Percentiles rank a stretch among this genome's conserved stretches.
phyloP scores from a whole-genome alignment of 2,888 invertebrate species.

The Alloscopus bannaensis region DNA sequence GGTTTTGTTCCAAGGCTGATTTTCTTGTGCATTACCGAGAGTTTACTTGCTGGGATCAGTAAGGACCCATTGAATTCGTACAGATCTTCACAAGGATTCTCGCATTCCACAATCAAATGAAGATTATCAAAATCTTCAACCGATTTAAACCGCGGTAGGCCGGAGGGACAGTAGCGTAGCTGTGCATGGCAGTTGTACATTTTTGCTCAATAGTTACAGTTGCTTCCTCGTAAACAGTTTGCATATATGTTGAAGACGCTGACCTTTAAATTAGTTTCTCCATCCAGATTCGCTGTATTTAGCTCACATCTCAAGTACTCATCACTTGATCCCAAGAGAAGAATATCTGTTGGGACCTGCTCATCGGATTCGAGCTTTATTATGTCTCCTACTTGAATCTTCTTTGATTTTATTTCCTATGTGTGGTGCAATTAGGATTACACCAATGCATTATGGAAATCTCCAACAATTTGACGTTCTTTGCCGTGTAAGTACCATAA shows the following conservation, averaged over 20 bases:
- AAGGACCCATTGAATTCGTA: constrained; percentile 84
- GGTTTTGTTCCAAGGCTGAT: no score
- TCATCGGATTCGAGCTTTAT: constrained; percentile 83
- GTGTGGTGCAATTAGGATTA: no score
- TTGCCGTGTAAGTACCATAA: constrained; percentile 76
- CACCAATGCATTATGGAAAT: no score
- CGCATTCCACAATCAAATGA: constrained; percentile 82
- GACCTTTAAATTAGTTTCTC: constrained; percentile 88
- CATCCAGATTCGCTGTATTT: constrained; percentile 91
- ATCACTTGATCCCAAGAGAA: constrained; percentile 84
- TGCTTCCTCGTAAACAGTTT: no score
- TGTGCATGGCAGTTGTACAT: no score
- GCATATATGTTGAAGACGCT: no score
- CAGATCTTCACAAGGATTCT: constrained; percentile 84
- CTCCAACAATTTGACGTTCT: no score
- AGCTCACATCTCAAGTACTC: constrained; percentile 84
- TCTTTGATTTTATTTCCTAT: constrained; percentile 79
- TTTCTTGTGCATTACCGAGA: constrained; percentile 42
- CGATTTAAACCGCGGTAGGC: constrained; percentile 66
- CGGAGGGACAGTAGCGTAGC: constrained; percentile 71
- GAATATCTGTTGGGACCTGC: constrained; percentile 88
- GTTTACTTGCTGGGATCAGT: constrained; percentile 65
- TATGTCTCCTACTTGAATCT: constrained; percentile 86
- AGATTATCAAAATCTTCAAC: constrained; percentile 70
- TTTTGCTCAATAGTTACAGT: no score